A percentile compares a stretch with the other conserved stretches of the same genome.
These are phyloP conservation scores for Buathra laborator DNA, from an alignment of 2,888 invertebrate species.

Conservation along the genomic window DNA sequence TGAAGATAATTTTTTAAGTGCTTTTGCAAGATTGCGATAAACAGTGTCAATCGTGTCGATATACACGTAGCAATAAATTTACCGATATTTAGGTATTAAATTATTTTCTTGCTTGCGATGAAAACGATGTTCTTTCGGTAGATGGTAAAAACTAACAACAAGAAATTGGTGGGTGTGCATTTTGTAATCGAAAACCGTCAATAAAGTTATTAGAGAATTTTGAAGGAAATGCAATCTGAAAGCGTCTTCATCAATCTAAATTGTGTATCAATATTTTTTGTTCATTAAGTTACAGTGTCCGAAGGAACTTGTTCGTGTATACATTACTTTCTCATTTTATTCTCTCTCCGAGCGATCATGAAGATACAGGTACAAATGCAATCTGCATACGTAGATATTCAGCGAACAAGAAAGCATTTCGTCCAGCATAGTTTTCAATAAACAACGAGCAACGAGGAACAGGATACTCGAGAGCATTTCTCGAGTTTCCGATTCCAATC, in stretches of 20 bases:
- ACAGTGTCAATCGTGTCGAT: neutral
- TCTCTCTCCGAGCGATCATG: neutral
- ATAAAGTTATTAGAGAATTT: too few relatives aligned
- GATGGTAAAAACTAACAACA: too few relatives aligned
- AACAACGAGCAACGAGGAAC: slow-evolving; percentile 27
- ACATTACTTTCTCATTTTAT: neutral
- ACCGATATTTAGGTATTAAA: too few relatives aligned
- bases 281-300: neutral
- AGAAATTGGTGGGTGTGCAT: too few relatives aligned
- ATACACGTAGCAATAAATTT: neutral
- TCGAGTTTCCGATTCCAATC: slow-evolving; percentile 23
- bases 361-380: slow-evolving; percentile 7
- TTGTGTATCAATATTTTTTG: neutral
- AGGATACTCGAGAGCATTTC: neutral
- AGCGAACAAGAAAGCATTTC: slow-evolving; percentile 27
- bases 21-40: slow-evolving; percentile 26
- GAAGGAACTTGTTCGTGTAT: neutral
- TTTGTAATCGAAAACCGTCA: too few relatives aligned
- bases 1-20: slow-evolving; percentile 52
- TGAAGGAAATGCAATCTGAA: too few relatives aligned
- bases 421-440: slow-evolving; percentile 40
- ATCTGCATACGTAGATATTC: slow-evolving; percentile 58
- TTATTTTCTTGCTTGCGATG: too few relatives aligned
- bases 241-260: too few relatives aligned
- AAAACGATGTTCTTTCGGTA: too few relatives aligned